Evolutionary conservation across 2,888 invertebrate genomes (phyloP).

Genomic region (Cheiracanthium punctorium): DNA sequence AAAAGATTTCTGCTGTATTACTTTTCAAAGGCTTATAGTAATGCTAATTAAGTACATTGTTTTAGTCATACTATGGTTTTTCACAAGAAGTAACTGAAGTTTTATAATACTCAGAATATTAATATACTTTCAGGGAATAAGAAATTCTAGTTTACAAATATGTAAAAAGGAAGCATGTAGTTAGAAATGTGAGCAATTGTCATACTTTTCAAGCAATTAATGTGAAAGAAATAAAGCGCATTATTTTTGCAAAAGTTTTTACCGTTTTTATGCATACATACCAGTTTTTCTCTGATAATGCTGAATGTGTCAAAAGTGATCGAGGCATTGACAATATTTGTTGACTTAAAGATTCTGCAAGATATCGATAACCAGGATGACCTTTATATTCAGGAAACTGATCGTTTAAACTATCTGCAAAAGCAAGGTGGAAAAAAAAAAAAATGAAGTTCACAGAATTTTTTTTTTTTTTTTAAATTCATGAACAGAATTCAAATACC

Average conservation of each 20-base stretch:
- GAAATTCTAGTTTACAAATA: no score
- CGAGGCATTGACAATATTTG: constrained; percentile 84
- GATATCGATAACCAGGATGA: constrained; percentile 79
- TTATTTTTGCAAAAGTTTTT: background rate
- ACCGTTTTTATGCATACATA: constrained; percentile 74
- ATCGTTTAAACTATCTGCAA: constrained; percentile 32
- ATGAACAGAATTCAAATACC: no score
- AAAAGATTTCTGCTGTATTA: no score
- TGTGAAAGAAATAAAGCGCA: background rate
- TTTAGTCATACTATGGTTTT: no score
- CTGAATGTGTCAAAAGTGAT: constrained; percentile 83
- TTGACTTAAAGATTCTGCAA: constrained; percentile 82
- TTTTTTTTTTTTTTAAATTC: no score
- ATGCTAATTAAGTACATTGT: no score
- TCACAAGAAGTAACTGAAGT: no score
- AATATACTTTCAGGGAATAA: no score
- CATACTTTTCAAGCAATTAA: background rate
- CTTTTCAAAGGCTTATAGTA: no score
- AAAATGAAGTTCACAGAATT: no score
- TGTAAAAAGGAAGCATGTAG: no score
- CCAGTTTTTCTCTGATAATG: constrained; percentile 88
- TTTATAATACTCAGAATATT: no score
- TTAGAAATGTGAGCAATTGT: background rate
- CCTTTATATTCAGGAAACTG: constrained; percentile 74
- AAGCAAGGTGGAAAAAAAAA: background rate